Conservation (phyloP, 2,113 vertebrate species). For the Alectura lathami region DNA sequence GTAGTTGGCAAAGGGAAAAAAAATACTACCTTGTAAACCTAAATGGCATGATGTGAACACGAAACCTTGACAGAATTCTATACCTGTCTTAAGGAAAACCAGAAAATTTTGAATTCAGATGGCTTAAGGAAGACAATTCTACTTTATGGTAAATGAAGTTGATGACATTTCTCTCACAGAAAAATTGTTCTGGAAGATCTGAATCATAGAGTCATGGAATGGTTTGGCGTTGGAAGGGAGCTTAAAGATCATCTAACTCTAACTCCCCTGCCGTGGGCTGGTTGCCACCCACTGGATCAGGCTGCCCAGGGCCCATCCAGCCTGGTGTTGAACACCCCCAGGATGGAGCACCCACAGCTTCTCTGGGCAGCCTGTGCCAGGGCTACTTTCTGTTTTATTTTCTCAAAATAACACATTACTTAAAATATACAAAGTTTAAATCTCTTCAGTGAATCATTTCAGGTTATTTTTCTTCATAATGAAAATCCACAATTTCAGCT, state of each 20-base stretch:
- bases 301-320: no score
- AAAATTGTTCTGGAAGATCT: background rate
- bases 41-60: background rate
- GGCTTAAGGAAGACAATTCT: background rate
- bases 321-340: no score
- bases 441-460: background rate
- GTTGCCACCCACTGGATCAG: no score
- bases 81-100: background rate
- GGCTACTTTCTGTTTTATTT: background rate
- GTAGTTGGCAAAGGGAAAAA: background rate
- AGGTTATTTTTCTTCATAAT: background rate
- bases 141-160: background rate
- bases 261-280: no score
- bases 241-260: no score
- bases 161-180: background rate
- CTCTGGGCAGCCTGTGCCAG: no score
- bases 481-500: background rate
- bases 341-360: no score
- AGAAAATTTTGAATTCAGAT: background rate
- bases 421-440: background rate
- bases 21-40: background rate
- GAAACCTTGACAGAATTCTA: background rate
- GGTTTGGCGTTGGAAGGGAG: no score
- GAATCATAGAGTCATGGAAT: no score
- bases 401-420: background rate